Evolutionary conservation across 2,797 vertebrate genomes (phyloP).

Genomic region (Tragelaphus oryx): DNA sequence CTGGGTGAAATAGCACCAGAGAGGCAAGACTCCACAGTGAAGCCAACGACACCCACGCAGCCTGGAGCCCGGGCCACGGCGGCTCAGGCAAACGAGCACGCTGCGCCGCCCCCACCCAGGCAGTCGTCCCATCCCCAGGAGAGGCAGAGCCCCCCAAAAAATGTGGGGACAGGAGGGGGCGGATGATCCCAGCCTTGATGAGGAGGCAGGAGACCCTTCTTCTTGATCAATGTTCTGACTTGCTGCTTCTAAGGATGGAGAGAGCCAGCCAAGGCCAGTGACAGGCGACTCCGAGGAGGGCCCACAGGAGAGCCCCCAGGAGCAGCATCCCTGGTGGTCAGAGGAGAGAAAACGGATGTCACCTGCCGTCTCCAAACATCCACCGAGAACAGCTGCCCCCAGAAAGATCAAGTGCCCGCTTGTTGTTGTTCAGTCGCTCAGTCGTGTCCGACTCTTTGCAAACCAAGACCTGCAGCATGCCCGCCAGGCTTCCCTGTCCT

Average conservation of each 20-base stretch:
- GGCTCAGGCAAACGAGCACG: neutral
- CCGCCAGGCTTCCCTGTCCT: neutral
- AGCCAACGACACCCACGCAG: fast-evolving
- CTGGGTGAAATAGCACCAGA: fast-evolving
- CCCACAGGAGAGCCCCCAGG: neutral
- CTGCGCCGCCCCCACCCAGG: too few relatives aligned
- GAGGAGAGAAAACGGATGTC: neutral
- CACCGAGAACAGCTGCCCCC: neutral
- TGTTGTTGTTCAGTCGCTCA: fast-evolving
- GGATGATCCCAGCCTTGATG: neutral
- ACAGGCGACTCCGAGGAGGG: neutral
- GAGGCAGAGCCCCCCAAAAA: too few relatives aligned
- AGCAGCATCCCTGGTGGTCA: neutral
- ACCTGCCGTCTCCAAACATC: neutral
- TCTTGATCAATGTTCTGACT: neutral
- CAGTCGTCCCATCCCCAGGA: too few relatives aligned
- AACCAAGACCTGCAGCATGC: neutral
- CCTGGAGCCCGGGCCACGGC: neutral
- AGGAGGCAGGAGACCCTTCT: neutral
- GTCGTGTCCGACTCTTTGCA: fast-evolving
- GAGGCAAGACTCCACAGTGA: fast-evolving
- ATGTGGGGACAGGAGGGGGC: too few relatives aligned
- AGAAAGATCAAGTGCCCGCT: fast-evolving
- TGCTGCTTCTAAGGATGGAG: neutral
- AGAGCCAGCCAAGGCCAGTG: neutral